Base-by-base conservation (phyloP, 2,797 vertebrate species). In the Carapus acus region DNA sequence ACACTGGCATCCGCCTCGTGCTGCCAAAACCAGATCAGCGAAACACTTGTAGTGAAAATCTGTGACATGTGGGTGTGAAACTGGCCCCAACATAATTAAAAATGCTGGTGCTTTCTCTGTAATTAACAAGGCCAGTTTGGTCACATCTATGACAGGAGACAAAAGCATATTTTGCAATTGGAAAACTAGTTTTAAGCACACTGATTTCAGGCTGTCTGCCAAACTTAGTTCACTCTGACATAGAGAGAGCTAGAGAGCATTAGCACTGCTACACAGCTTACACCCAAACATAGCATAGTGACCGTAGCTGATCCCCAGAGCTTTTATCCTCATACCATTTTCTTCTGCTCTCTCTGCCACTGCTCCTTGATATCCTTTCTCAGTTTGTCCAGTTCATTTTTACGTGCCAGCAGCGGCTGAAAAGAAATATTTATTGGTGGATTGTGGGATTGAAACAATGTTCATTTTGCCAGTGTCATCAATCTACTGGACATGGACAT, bases 311-410 rank as follows among this genome's bases (percentile, higher is more conserved):
- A n/a, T 36, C 18, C 18, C 9, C 22, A 41, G 7, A 45, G 5
- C 13, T 20, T 67, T 31, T 63, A 82, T 53, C 65, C 87, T 90
- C 91, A 86, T 87, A 98, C 96, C 93, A 94, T 91, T 91, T 97
- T 98, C 81, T 92, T 97, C 81, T 93, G 92, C 73, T 96, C 93
- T 72, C 91, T 87, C 80, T 97, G 95, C 96, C 96, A 99, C 79
- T 94, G 92, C 23, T 99, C 96, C 85, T 99, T 98, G 65, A 96
- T 86, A 61, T 96, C 96, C 85, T 94, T 98, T 74, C 96, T 94
- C 83, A 94, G 86, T 79, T 90, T 96, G 84, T 99, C 96, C 74
- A 99, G 85, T 63, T 98, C 95, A 58, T 84, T 96, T 86, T 94
- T 96, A 64, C 96, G 90, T 14, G 89, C 87, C 54, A 91, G 77